Evolutionary conservation across 2,888 invertebrate genomes (phyloP).

Genomic region (Brachyopa scutellaris): DNA sequence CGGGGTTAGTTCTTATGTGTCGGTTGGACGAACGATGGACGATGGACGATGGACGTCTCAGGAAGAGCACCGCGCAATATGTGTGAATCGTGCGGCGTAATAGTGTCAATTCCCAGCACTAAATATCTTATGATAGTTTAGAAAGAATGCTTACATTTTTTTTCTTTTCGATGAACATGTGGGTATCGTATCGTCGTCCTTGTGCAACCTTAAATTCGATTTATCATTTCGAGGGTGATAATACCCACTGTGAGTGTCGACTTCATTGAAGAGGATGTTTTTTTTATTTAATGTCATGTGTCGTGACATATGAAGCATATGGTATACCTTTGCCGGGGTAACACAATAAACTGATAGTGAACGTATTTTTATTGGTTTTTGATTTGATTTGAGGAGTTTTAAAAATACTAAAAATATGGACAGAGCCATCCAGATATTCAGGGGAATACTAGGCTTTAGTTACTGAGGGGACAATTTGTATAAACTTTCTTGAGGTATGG

Average conservation of each 20-base stretch:
- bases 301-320: constrained; percentile 47
- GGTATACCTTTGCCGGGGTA: not conserved
- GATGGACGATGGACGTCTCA: not conserved
- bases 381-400: not conserved
- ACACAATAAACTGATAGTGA: not conserved
- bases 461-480: too few species aligned
- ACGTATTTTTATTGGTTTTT: not conserved
- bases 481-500: too few species aligned
- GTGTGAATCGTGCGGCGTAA: constrained; percentile 69
- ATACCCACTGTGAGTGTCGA: constrained; percentile 41
- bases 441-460: too few species aligned
- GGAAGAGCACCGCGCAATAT: constrained; percentile 43
- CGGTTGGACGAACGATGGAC: constrained; percentile 2
- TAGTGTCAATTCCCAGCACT: constrained; percentile 65
- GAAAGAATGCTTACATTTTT: constrained; percentile 1
- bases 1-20: constrained; percentile 54
- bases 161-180: constrained; percentile 34
- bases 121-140: constrained; percentile 46
- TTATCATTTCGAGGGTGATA: constrained; percentile 56
- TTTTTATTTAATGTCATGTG: constrained; percentile 53
- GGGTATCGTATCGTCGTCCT: constrained; percentile 18
- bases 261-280: constrained; percentile 36
- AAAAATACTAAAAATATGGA: too few species aligned
- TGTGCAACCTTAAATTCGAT: constrained; percentile 48
- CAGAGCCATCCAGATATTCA: too few species aligned